These are phyloP conservation scores for Homalodisca vitripennis DNA, from an alignment of 1,140 invertebrate genomes.

Conservation along the genomic window DNA sequence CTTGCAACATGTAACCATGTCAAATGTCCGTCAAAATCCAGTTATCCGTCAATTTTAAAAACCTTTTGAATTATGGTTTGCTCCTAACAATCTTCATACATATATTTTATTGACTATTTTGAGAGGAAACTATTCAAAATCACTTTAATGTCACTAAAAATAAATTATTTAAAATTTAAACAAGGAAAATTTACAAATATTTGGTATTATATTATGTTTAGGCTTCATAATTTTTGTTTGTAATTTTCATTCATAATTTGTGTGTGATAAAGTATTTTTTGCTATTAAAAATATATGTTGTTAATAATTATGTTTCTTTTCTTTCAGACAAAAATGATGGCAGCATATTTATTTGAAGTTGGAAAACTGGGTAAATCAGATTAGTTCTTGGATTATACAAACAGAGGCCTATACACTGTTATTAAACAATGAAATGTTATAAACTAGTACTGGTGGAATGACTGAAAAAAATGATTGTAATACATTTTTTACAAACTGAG, in stretches of 20 bases:
- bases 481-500: too few species aligned
- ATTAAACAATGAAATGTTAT: too few species aligned
- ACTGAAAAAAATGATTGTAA: too few species aligned
- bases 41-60: too few species aligned
- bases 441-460: too few species aligned
- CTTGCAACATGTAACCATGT: too few species aligned
- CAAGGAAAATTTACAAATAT: neutral
- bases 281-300: constrained; percentile 14
- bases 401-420: too few species aligned
- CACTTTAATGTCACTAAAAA: neutral
- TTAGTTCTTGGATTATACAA: too few species aligned
- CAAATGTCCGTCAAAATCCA: too few species aligned
- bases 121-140: neutral
- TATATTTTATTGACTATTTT: too few species aligned
- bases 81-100: too few species aligned
- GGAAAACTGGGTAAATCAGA: constrained; percentile 29
- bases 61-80: too few species aligned
- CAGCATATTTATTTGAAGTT: constrained; percentile 77
- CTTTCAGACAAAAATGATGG: constrained; percentile 82
- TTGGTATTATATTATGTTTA: neutral
- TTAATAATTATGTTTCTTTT: constrained; percentile 42
- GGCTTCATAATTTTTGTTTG: constrained; percentile 16
- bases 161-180: neutral
- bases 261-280: neutral
- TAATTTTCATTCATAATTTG: neutral